Base-by-base conservation (phyloP, 1,140 invertebrate species). In the Drosophila teissieri region DNA sequence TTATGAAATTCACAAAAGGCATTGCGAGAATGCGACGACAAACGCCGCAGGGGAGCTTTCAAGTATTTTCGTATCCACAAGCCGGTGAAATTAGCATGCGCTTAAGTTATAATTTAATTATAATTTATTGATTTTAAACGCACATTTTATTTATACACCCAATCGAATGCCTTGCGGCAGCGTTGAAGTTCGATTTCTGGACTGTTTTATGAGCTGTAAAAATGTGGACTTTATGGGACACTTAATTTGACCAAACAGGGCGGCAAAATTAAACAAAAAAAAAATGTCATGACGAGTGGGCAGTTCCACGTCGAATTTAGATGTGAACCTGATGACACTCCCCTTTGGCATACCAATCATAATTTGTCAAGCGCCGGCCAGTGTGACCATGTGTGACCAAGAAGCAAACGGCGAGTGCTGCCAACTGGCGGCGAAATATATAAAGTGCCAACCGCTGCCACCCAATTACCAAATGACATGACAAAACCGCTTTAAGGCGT, bases 371-470 rank as follows among this genome's bases (percentile, higher is more conserved):
- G 15, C 11, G 63, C 14, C 34, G 49, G 37, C 24, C 63, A 84
- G 73, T 76, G 76, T 84, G 73, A 73, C 67, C 76, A 84, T 61
- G 31, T 82, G 62, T 55, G 49, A 55, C 42, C 65, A 34, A 45
- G 34, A 70, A 27, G 51, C 12, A 34, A 55, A 22, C 48, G 49
- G 52, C 53, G 40, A 78, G 60, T 34, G 62, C 57, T 77, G 82
- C 83, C 82, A 86, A 76, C 78, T 72, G 79, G 49, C 79, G 64
- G 63, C 63, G 70, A 62, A 88, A 86, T 81, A 85, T 90, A 90
- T 90, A 90, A 91, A 91, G 90, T 91, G 90, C 82, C 90, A 91
- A 91, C 90, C 90, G 84, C 90, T 91, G 90, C 90, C 90, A 91
- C 90, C 82, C 90, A 91, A 91, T 91, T 91, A 88, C 83, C 82